Evolutionary conservation across 1,140 invertebrate species (phyloP), one percentile per base, ranked within the genome.

Genomic region (Eumeta japonica): DNA sequence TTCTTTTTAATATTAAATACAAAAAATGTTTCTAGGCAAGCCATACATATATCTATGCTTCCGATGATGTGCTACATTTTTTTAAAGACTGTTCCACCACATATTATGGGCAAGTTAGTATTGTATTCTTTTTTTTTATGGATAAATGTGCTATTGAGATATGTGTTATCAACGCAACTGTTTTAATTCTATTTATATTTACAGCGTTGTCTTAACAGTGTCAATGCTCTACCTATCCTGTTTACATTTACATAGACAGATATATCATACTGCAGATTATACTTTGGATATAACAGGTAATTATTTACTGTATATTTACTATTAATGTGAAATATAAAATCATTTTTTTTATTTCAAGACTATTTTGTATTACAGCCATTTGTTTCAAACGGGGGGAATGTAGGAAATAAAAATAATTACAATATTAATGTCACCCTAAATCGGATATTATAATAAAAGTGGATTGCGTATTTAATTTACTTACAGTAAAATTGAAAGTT

Each of bases 241-340:
- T 44, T 80, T 93, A 29, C 94, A 97, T 70, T 74, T 94, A 39
- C 86, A 92, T 74, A 78, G 92, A 32, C 86, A 92, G 73, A 80
- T 92, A 16, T 93, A 92, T 58, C 86, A 93, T 61, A 91, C 93
- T 55, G 89, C 86, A 37, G 86, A 87, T 28, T 94, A 91, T 61
- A 85, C 84, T n/a, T 68, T 97, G 37, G 94, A 97, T 68, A 89
- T 97, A 45, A 95, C 92, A 55, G 91, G 91, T 89, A 79, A 53
- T 24, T 24, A 5, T 24, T 24, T 24, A 24, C n/a, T 24, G n/a
- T 37, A 18, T 37, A 14, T 32, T 36, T 31, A 30, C 12, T 37
- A n/a, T n/a, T n/a, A n/a, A n/a, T n/a, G n/a, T n/a, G n/a, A n/a
- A n/a, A n/a, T n/a, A n/a, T n/a, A n/a, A n/a, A n/a, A n/a, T n/a